Conservation (phyloP, 2,797 vertebrate genomes). For the Macrochelys suwanniensis region DNA sequence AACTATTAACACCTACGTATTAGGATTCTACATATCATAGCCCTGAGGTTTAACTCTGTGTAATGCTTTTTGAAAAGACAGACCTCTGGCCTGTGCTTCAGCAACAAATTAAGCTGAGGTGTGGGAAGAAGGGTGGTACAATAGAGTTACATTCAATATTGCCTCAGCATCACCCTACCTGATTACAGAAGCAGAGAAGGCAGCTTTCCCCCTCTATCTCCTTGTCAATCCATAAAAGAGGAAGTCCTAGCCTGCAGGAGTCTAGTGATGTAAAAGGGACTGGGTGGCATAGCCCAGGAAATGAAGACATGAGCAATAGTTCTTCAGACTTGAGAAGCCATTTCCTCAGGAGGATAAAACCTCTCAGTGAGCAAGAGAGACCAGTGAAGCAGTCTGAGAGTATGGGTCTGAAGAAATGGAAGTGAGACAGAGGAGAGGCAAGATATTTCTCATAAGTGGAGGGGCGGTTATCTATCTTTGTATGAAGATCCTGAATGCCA, state of each 20-base stretch:
- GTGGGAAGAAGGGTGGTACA: too few species aligned
- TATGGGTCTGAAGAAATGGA: neutral
- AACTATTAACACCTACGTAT: too few species aligned
- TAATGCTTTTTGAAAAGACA: too few species aligned
- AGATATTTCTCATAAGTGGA: neutral
- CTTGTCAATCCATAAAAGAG: neutral
- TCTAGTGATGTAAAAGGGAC: neutral
- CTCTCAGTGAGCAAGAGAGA: neutral
- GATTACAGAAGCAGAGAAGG: neutral
- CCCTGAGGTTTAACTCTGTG: too few species aligned
- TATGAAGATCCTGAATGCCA: neutral
- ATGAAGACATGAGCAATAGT: neutral
- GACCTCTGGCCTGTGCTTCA: too few species aligned
- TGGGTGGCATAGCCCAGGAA: neutral
- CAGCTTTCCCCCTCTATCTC: neutral
- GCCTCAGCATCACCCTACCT: too few species aligned
- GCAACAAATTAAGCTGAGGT: too few species aligned
- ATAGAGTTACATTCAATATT: too few species aligned
- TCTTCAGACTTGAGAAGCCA: neutral
- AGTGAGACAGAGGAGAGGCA: neutral
- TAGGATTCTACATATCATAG: too few species aligned
- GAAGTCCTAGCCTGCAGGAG: neutral
- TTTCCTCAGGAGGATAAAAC: neutral
- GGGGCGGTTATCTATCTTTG: neutral
- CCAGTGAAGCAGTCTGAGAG: neutral